Evolutionary conservation across 2,888 invertebrate species (phyloP).

Genomic region (Galerucella nymphaeae): DNA sequence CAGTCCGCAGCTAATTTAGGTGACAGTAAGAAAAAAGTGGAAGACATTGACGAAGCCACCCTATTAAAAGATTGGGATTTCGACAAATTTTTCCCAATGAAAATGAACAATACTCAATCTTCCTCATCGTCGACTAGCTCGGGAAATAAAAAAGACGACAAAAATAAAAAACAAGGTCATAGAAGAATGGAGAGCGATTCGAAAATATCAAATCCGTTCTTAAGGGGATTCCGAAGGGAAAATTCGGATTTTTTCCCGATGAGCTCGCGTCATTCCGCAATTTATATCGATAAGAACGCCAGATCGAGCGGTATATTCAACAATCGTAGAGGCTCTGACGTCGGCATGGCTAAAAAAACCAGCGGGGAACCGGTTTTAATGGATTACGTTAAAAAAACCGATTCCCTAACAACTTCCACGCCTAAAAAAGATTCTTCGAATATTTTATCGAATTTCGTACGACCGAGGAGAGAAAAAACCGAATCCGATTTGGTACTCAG

Average conservation of each 20-base stretch:
- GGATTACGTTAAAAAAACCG: slow-evolving; percentile 73
- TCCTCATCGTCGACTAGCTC: slow-evolving; percentile 56
- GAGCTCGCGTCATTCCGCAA: slow-evolving; percentile 81
- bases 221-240: slow-evolving; percentile 83
- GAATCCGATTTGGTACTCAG: slow-evolving; percentile 87
- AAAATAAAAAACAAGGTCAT: slow-evolving; percentile 65
- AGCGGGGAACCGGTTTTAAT: slow-evolving; percentile 78
- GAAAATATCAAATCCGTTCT: slow-evolving; percentile 76
- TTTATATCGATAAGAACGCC: slow-evolving; percentile 68
- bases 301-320: slow-evolving; percentile 79
- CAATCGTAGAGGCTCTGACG: slow-evolving; percentile 71
- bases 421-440: slow-evolving; percentile 57
- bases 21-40: slow-evolving; percentile 59
- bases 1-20: slow-evolving; percentile 64
- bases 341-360: slow-evolving; percentile 67
- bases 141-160: slow-evolving; percentile 56
- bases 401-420: slow-evolving; percentile 58
- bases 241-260: slow-evolving; percentile 87
- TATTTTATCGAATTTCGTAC: slow-evolving; percentile 65
- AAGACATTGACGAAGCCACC: slow-evolving; percentile 77
- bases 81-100: slow-evolving; percentile 80
- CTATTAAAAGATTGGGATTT: slow-evolving; percentile 90
- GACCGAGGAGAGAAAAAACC: slow-evolving; percentile 87
- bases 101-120: slow-evolving; percentile 50
- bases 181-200: slow-evolving; percentile 81